A percentile compares a stretch with the other conserved stretches of the same genome.
Conservation (phyloP, 2,113 vertebrate genomes). For the Trichomycterus rosablanca region DNA sequence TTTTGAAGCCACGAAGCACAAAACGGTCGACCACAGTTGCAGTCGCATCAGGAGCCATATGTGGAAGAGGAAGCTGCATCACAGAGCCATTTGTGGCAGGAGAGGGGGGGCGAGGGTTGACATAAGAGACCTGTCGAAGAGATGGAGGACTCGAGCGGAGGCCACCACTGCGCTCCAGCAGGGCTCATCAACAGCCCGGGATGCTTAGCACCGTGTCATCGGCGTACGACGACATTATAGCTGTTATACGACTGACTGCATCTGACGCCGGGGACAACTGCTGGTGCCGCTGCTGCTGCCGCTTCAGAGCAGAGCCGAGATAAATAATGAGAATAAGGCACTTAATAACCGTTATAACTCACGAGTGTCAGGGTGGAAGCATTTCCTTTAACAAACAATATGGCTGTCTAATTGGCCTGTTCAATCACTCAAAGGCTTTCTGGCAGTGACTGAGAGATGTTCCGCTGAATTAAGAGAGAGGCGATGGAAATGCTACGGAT, state of each 20-base stretch:
- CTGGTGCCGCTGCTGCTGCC: constrained; percentile 48
- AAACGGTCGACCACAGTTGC: constrained; percentile 1
- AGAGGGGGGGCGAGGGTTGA: constrained; percentile 11
- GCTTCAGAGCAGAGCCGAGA: constrained; percentile 55
- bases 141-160: constrained; percentile 62
- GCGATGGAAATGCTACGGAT: constrained; percentile 38
- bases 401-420: constrained; percentile 84
- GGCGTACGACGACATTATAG: constrained; percentile 21
- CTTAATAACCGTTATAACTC: constrained; percentile 91
- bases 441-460: constrained; percentile 46
- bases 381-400: constrained; percentile 88
- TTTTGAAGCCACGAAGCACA: constrained; percentile 32
- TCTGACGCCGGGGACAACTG: constrained; percentile 17
- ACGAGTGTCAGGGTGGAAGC: constrained; percentile 79
- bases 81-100: constrained; percentile 34
- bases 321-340: constrained; percentile 84
- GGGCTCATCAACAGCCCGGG: constrained; percentile 52
- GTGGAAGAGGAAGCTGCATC: constrained; percentile 31
- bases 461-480: constrained; percentile 33
- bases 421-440: constrained; percentile 78
- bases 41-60: constrained; percentile 33
- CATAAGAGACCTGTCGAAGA: constrained; percentile 63
- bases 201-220: constrained; percentile 32
- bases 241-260: constrained; percentile 28
- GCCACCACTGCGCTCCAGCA: constrained; percentile 73